These are phyloP conservation scores for Microcebus ravelobensis DNA, from an alignment of 2,113 vertebrate genomes.

Conservation along the genomic window DNA sequence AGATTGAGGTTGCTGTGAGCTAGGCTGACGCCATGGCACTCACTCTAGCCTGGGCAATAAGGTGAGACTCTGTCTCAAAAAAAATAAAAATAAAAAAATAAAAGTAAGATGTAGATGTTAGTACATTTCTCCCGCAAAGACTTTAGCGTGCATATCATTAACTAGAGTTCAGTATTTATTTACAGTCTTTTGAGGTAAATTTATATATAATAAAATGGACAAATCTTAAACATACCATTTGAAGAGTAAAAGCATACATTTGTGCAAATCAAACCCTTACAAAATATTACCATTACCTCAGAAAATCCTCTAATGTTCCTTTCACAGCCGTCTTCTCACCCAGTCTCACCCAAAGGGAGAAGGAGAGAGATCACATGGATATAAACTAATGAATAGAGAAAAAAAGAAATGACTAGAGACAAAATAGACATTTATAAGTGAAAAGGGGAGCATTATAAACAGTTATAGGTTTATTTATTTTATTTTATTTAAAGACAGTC, in stretches of 20 bases:
- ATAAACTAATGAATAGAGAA: neutral
- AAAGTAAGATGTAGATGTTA: neutral
- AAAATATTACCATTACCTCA: neutral
- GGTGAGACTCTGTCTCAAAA: too few species aligned
- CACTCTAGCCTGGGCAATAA: too few species aligned
- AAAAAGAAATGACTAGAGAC: neutral
- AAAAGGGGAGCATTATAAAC: neutral
- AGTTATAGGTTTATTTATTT: neutral
- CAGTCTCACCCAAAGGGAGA: neutral
- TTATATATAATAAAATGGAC: neutral
- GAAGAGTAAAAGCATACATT: slow-evolving; percentile 15
- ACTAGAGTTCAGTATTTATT: neutral
- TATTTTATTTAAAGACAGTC: neutral
- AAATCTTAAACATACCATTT: neutral
- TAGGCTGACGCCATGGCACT: too few species aligned
- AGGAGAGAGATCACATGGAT: neutral
- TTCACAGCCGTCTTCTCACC: neutral
- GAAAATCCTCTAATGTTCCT: neutral
- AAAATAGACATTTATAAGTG: neutral
- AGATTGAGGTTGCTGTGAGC: too few species aligned
- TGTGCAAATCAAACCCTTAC: neutral
- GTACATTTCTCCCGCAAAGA: neutral
- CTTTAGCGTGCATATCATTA: neutral
- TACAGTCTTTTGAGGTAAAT: neutral
- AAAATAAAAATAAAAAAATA: neutral